Percentiles rank a stretch among this genome's conserved stretches.
Evolutionary conservation across 2,888 invertebrate species (phyloP).

Genomic region (Pyrrhia umbra): DNA sequence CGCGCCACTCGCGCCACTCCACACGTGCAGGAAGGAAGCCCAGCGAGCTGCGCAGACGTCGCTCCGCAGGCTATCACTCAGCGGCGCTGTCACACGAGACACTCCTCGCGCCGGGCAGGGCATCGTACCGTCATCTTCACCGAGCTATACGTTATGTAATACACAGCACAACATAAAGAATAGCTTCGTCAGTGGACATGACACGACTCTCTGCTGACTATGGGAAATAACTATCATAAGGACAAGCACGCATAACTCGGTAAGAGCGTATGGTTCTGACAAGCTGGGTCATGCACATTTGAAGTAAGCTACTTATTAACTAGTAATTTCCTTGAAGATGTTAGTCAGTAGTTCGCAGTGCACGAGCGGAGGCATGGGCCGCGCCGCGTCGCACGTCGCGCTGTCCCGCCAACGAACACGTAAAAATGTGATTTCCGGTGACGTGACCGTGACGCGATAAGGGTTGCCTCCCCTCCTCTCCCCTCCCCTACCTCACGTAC

Average conservation of each 20-base stretch:
- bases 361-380: background rate
- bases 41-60: conserved; percentile 2
- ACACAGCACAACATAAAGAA: background rate
- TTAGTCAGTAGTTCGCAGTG: too few relatives aligned
- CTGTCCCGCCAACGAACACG: conserved; percentile 37
- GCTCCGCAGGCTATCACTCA: conserved; percentile 2
- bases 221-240: too few relatives aligned
- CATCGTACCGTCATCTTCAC: background rate
- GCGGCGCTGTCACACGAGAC: background rate
- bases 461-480: conserved; percentile 34
- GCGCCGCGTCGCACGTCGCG: conserved; percentile 32
- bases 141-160: too few relatives aligned
- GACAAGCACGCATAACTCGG: too few relatives aligned
- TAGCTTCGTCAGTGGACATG: too few relatives aligned
- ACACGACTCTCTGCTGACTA: too few relatives aligned
- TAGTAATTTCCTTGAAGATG: background rate
- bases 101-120: background rate
- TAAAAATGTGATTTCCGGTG: conserved; percentile 67
- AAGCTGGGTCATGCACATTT: too few relatives aligned
- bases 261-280: too few relatives aligned
- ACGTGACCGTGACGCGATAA: conserved; percentile 52
- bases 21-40: conserved; percentile 56
- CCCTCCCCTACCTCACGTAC: background rate
- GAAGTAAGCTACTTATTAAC: too few relatives aligned
- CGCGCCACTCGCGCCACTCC: conserved; percentile 4